A percentile compares a stretch with the other conserved stretches of the same genome.
These are phyloP conservation scores for Poecilus cupreus DNA, from an alignment of 2,888 invertebrate species.

Conservation along the genomic window DNA sequence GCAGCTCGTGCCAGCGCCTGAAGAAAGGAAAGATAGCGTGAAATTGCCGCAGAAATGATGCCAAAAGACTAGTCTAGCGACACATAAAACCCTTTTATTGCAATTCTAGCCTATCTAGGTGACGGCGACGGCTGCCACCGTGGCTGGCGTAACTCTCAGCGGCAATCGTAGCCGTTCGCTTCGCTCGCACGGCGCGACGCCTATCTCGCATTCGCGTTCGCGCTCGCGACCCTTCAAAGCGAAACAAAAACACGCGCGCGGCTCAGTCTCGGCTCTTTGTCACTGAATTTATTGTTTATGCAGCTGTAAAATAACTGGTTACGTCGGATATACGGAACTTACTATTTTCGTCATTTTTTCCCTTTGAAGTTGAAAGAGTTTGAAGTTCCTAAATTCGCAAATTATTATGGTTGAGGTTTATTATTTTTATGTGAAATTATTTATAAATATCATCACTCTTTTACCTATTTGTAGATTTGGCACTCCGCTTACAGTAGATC, in stretches of 20 bases:
- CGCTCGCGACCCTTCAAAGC: neutral
- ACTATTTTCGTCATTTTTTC: neutral
- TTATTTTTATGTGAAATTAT: no score
- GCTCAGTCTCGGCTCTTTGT: neutral
- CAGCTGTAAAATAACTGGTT: constrained; percentile 16
- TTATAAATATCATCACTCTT: no score
- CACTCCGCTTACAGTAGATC: no score
- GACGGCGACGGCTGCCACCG: constrained; percentile 24
- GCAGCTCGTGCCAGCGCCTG: neutral
- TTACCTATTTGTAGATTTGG: no score
- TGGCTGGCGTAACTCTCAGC: neutral
- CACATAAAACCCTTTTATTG: constrained; percentile 59
- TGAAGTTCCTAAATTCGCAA: neutral
- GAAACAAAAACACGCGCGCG: neutral
- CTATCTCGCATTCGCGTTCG: neutral
- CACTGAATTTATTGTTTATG: constrained; percentile 23
- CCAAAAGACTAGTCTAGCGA: constrained; percentile 54
- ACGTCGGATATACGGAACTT: neutral
- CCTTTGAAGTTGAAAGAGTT: constrained; percentile 5
- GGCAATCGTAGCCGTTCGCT: neutral
- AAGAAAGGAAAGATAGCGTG: constrained; percentile 58
- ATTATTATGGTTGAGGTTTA: no score
- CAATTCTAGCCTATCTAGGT: constrained; percentile 52
- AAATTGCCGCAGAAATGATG: constrained; percentile 59
- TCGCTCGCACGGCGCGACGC: neutral